A percentile compares a stretch with the other conserved stretches of the same genome.
These are phyloP conservation scores for Aricia artaxerxes DNA, from an alignment of 2,888 invertebrate genomes.

Conservation along the genomic window DNA sequence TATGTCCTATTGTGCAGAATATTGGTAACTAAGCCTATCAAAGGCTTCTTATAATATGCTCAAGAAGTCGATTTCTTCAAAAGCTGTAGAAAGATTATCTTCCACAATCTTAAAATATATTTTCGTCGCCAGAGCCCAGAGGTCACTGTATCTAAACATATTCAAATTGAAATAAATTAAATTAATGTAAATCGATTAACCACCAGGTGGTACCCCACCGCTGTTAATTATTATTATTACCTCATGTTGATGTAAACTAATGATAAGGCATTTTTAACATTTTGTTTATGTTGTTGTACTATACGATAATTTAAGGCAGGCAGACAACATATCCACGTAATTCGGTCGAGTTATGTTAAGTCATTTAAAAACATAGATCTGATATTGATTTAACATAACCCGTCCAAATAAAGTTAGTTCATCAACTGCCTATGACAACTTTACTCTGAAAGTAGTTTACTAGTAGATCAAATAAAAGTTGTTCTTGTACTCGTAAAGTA, in stretches of 20 bases:
- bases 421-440: not conserved
- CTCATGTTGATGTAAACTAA: not conserved
- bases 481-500: not conserved
- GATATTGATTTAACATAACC: no score
- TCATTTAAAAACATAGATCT: no score
- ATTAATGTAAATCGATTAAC: constrained; percentile 7
- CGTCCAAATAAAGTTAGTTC: no score
- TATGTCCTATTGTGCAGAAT: no score
- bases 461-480: not conserved
- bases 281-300: not conserved
- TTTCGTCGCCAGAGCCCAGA: not conserved
- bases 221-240: constrained; percentile 12
- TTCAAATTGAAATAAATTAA: constrained; percentile 1
- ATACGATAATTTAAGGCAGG: no score
- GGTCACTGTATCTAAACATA: not conserved
- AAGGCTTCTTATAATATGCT: no score
- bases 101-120: not conserved
- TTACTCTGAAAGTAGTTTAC: not conserved
- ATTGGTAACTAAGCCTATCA: no score
- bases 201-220: not conserved
- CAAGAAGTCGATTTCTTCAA: no score
- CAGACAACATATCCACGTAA: no score
- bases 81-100: no score
- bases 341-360: no score
- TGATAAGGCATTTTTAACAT: not conserved